Percentiles rank a stretch among this genome's conserved stretches.
Evolutionary conservation across 2,797 vertebrate species (phyloP).

Genomic region (Rousettus madagascariensis): DNA sequence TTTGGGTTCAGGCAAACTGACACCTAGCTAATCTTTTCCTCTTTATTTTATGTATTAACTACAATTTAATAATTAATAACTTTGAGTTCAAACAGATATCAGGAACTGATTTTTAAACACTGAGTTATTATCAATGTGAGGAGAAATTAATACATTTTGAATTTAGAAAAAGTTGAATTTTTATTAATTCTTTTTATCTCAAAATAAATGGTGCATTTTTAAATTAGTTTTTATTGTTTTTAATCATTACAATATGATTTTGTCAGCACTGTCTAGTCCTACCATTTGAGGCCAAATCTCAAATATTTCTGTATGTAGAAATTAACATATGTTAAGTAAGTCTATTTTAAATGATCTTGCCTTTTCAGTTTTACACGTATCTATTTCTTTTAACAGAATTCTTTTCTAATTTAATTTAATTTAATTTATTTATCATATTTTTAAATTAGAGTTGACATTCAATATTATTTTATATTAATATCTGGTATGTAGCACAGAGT

Average conservation of each 20-base stretch:
- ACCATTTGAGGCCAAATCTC: background rate
- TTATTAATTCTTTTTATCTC: background rate
- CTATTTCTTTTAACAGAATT: too few species aligned
- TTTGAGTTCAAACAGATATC: conserved; percentile 32
- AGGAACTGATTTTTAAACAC: background rate
- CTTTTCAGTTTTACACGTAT: conserved; percentile 37
- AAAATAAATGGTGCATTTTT: background rate
- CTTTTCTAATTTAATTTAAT: too few species aligned
- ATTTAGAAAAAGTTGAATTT: background rate
- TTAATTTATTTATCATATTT: too few species aligned
- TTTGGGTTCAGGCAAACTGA: background rate
- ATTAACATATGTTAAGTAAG: conserved; percentile 24
- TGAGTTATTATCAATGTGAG: background rate
- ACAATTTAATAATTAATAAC: background rate
- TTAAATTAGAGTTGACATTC: too few species aligned
- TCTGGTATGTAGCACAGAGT: too few species aligned
- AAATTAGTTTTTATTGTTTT: background rate
- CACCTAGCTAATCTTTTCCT: background rate
- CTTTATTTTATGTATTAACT: background rate
- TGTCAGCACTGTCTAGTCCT: background rate
- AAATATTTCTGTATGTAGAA: background rate
- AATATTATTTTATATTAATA: too few species aligned
- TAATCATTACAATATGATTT: background rate
- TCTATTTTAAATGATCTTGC: background rate
- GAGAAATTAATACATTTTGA: background rate